These are phyloP conservation scores for Macrosteles quadrilineatus DNA, from an alignment of 1,140 invertebrate species.

Conservation along the genomic window DNA sequence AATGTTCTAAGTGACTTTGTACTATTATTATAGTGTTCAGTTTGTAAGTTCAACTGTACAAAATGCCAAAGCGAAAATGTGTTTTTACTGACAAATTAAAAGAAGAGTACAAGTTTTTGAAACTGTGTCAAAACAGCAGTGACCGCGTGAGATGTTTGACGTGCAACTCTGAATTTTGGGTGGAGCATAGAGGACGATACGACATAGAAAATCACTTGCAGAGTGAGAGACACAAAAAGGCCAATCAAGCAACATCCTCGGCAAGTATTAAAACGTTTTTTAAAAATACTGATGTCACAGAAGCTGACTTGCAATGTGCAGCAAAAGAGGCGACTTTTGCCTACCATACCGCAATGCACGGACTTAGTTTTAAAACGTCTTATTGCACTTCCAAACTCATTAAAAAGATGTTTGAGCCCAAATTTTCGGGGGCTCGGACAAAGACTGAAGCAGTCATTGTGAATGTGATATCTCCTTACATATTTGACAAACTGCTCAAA, in stretches of 20 bases:
- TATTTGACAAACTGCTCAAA: constrained; percentile 24
- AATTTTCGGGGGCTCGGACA: constrained; percentile 34
- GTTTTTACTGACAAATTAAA: neutral
- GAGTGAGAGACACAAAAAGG: neutral
- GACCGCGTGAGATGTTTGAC: neutral
- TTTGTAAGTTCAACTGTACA: neutral
- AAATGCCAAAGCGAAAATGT: neutral
- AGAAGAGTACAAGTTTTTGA: neutral
- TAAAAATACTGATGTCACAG: no score
- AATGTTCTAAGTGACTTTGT: no score
- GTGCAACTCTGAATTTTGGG: neutral
- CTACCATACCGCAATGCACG: constrained; percentile 41
- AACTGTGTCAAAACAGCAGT: neutral
- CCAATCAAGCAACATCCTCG: neutral
- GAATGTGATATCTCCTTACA: constrained; percentile 27
- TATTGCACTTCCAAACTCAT: constrained; percentile 40
- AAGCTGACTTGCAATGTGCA: constrained; percentile 8
- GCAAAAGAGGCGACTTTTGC: constrained; percentile 39
- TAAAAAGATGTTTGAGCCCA: constrained; percentile 36
- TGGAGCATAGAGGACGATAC: neutral
- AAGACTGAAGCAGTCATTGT: constrained; percentile 40
- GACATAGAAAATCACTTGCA: neutral
- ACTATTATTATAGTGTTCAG: neutral
- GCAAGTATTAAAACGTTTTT: neutral
- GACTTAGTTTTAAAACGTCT: constrained; percentile 41